Base-by-base conservation (phyloP, 1,140 invertebrate species). In the Uloborus diversus region DNA sequence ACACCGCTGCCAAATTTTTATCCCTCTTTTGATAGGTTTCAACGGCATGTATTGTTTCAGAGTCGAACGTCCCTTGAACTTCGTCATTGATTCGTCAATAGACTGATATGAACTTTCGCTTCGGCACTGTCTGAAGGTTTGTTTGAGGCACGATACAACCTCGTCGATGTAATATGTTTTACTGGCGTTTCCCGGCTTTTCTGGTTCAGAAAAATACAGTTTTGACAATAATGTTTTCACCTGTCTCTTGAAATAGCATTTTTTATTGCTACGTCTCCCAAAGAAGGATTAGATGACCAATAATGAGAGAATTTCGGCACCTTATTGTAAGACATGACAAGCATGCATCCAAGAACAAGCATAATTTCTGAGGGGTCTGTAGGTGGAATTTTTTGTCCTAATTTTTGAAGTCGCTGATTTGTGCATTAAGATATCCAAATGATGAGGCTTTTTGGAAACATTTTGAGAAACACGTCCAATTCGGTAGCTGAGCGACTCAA, bases 241-340 rank as follows among this genome's bases (percentile, higher is more conserved):
- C 83, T 82, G 56, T 84, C 66, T 57, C 83, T 68, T 28, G n/a
- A n/a, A n/a, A n/a, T n/a, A n/a, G n/a, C 71, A 25, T 73, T 37
- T 79, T 84, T 84, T 61, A 84, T 83, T 49, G 81, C 65, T 78
- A 25, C 33, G 80, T 85, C 84, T 56, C 83, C 83, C 66, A 85
- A 56, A 33, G 83, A 82, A 32, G 62, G 32, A 65, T 84, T 82
- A 42, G 47, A 56, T 33, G 82, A 83, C 81, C 81, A 83, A 64
- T 82, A 84, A 71, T 80, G 37, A 35, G 42, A 61, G 33, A 68
- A 25, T 47, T 68, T 56, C 14, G 80, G 80, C 56, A 81, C 62
- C 42, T 59, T 30, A 64, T 57, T 80, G 30, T 79, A 68, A 70
- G 79, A 59, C 76, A 80, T 81, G 53, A 80, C 47, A 51, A 81